Evolutionary conservation across 2,797 vertebrate genomes (phyloP).

Genomic region (Triplophysa yarkandensis): DNA sequence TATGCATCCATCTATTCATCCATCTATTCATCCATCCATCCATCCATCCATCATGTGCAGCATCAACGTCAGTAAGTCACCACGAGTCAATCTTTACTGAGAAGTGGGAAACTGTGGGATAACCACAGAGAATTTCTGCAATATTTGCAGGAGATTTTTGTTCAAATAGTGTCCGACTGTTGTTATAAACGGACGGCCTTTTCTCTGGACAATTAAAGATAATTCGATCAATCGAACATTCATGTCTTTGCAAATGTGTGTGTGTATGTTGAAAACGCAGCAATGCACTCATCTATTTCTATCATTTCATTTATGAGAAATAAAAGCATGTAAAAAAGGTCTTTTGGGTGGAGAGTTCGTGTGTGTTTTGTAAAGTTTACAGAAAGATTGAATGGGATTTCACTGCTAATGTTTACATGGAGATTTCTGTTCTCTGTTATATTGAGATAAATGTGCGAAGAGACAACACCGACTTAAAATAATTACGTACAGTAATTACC

Average conservation of each 20-base stretch:
- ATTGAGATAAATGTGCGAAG: no score
- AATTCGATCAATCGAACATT: background rate
- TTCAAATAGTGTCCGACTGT: conserved; percentile 2
- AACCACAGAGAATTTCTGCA: conserved; percentile 57
- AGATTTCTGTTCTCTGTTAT: conserved; percentile 11
- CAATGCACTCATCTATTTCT: conserved; percentile 47
- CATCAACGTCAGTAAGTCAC: conserved; percentile 53
- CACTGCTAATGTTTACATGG: background rate
- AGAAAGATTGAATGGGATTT: conserved; percentile 18
- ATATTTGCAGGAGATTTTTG: conserved; percentile 53
- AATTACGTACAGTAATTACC: no score
- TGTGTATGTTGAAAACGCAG: conserved; percentile 22
- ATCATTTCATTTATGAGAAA: conserved; percentile 62
- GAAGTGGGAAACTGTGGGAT: conserved; percentile 43
- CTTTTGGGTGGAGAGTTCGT: background rate
- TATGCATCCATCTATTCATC: background rate
- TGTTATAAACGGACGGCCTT: conserved; percentile 21
- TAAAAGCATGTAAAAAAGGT: conserved; percentile 60
- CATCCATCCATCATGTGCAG: conserved; percentile 27
- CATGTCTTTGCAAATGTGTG: background rate
- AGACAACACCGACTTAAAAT: no score
- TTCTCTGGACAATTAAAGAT: background rate
- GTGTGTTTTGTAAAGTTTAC: conserved; percentile 15
- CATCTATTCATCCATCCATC: background rate
- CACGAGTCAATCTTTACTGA: background rate